Base-by-base conservation (phyloP, 2,113 vertebrate genomes). In the Uria lomvia region DNA sequence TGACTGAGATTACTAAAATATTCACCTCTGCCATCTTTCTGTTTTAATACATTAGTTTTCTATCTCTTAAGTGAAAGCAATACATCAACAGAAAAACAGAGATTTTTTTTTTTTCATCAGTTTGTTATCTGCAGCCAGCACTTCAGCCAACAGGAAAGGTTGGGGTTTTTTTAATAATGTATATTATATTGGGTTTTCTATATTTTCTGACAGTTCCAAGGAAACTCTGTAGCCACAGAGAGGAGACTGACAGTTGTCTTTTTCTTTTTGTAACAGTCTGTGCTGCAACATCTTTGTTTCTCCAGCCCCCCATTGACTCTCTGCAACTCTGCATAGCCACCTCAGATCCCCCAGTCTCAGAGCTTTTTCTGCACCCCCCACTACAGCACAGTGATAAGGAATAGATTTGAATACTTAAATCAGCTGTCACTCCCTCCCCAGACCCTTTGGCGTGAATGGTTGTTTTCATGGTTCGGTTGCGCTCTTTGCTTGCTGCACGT, bases 321-420 rank as follows among this genome's bases (percentile, higher is more conserved):
- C 11, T 74, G 53, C 49, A 45, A 1, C 40, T 79, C 43, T 45
- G 40, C 67, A 0, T 4, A 16, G 42, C 27, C 55, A 20, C 55
- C 52, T 23, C 0, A 0, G 66, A 30, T 40, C 75, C 8, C 40
- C 24, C 16, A 1, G 2, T 32, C 75, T 34, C 2, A 0, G 67
- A 50, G 38, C 59, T 80, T 22, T 70, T 32, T 17, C 14, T 43
- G 3, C 6, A 7, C 30, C 5, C 16, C 16, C 38, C 14, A 2
- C 17, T 45, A 21, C n/a, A 24, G 42, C 66, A 21, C 2, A 2
- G 15, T 47, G 63, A 6, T 62, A 49, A 24, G 9, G 23, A 70
- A 15, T 1, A 49, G 34, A 23, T 76, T 50, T 12, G 24, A 66
- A 11, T 56, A 2, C 21, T 22, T 10, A 27, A 23, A 13, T 3